Evolutionary conservation across 2,113 vertebrate species (phyloP).

Genomic region (Isichthys henryi): DNA sequence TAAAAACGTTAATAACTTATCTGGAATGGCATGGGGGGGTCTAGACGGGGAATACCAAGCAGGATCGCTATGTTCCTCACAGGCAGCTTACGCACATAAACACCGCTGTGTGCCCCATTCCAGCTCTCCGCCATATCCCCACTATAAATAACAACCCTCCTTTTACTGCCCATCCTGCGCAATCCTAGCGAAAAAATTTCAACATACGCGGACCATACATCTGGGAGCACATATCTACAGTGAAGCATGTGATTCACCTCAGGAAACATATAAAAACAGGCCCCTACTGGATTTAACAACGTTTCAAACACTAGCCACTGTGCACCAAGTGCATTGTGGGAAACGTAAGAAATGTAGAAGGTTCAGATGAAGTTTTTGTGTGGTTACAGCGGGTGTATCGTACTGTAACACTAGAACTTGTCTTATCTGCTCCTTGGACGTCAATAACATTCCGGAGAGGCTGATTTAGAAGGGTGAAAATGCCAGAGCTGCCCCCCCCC

Average conservation of each 20-base stretch:
- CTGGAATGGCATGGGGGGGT: neutral
- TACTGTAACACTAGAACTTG: neutral
- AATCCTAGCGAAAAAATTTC: neutral
- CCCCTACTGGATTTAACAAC: neutral
- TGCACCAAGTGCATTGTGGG: neutral
- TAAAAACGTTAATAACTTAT: neutral
- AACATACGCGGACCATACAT: neutral
- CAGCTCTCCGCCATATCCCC: neutral
- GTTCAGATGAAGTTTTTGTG: neutral
- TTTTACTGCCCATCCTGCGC: neutral
- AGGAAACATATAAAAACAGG: neutral
- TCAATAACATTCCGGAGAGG: neutral
- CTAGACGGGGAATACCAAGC: neutral
- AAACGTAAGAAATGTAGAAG: neutral
- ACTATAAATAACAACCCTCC: neutral
- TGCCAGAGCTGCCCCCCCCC: neutral
- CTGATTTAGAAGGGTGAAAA: neutral
- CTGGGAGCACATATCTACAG: neutral
- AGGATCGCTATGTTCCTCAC: neutral
- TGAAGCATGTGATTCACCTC: neutral
- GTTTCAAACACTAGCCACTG: neutral
- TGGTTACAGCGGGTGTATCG: neutral
- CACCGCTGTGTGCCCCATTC: neutral
- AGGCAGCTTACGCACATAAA: neutral
- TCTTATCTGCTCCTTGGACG: neutral